These are phyloP conservation scores for Marasmarcha lunaedactyla DNA, from an alignment of 2,888 invertebrate species.

Conservation along the genomic window DNA sequence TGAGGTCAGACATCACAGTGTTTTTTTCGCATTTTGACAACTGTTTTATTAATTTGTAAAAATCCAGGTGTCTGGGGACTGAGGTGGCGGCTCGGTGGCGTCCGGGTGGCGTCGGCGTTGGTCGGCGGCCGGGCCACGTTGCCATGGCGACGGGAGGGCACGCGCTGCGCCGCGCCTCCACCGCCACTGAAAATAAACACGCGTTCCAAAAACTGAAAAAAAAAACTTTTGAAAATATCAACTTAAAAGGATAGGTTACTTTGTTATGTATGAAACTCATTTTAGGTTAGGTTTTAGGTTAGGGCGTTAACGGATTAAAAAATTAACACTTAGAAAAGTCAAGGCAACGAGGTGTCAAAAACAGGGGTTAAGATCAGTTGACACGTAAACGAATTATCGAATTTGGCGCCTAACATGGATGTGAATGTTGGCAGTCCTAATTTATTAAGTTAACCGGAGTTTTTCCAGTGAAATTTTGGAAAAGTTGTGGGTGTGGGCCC, in stretches of 20 bases:
- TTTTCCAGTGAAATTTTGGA: conserved; percentile 8
- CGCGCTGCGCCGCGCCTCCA: conserved; percentile 37
- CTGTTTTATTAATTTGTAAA: neutral
- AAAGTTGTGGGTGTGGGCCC: conserved; percentile 8
- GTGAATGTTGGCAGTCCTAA: conserved; percentile 2
- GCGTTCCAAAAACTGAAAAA: conserved; percentile 26
- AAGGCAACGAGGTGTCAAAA: too few relatives aligned
- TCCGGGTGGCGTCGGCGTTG: conserved; percentile 28
- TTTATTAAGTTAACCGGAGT: conserved; percentile 8
- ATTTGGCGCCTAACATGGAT: neutral
- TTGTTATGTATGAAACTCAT: too few relatives aligned
- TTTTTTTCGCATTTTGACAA: too few relatives aligned
- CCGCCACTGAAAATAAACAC: conserved; percentile 59
- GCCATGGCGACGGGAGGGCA: conserved; percentile 47
- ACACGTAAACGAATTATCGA: neutral
- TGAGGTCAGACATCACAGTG: too few relatives aligned
- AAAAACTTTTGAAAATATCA: too few relatives aligned
- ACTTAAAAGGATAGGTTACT: too few relatives aligned
- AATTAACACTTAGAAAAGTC: too few relatives aligned
- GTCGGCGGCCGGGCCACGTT: conserved; percentile 55
- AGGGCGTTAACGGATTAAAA: too few relatives aligned
- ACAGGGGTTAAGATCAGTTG: too few relatives aligned
- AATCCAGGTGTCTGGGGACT: neutral
- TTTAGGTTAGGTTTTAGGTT: too few relatives aligned
- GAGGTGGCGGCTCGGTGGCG: conserved; percentile 23